These are phyloP conservation scores for Coreoperca whiteheadi DNA, from an alignment of 2,113 vertebrate genomes.

Conservation along the genomic window DNA sequence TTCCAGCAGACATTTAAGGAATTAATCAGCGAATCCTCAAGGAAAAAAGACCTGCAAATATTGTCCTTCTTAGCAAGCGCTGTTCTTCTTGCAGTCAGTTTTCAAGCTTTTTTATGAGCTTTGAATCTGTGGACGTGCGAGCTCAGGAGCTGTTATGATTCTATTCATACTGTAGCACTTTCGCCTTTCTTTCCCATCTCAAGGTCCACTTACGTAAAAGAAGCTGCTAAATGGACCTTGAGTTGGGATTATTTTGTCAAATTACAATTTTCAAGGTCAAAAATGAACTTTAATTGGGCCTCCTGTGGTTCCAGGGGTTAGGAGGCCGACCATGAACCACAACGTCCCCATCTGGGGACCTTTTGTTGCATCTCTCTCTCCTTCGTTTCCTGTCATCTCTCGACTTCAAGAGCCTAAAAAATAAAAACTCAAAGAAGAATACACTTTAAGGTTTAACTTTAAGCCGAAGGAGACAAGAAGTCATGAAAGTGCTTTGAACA, in stretches of 20 bases:
- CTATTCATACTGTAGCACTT: neutral
- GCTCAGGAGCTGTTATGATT: neutral
- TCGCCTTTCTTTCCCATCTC: neutral
- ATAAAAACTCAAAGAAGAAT: neutral
- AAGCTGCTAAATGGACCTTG: neutral
- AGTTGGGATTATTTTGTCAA: neutral
- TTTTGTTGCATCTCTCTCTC: neutral
- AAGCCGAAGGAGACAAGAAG: neutral
- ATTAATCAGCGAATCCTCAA: constrained; percentile 11
- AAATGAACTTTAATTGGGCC: neutral
- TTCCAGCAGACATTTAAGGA: constrained; percentile 11
- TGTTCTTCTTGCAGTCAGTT: neutral
- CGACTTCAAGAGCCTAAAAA: neutral
- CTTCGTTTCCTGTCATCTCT: neutral
- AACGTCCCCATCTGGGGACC: neutral
- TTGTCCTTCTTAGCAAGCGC: neutral
- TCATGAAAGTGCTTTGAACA: neutral
- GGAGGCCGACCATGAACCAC: neutral
- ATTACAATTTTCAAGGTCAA: neutral
- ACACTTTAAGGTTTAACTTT: neutral
- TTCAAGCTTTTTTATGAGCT: neutral
- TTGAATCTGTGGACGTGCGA: neutral
- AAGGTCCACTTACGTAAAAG: neutral
- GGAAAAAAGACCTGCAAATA: neutral
- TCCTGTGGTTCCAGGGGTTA: neutral